These are phyloP conservation scores for Blennius ocellaris DNA, from an alignment of 2,113 vertebrate genomes.

Conservation along the genomic window DNA sequence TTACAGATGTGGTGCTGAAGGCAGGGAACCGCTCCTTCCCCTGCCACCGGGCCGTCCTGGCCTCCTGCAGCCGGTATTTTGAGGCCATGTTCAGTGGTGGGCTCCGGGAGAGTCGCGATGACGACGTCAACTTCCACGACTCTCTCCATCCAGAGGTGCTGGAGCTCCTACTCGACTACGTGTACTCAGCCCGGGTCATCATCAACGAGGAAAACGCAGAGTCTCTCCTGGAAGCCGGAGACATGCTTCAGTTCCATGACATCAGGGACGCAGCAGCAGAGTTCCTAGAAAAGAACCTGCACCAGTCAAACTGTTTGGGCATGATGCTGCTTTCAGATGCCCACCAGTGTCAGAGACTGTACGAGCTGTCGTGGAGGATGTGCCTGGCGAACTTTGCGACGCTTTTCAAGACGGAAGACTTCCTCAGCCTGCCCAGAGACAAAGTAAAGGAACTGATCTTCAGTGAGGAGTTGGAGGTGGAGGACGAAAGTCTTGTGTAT, in stretches of 20 bases:
- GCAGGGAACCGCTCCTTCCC: conserved; percentile 84
- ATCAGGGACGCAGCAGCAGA: conserved; percentile 86
- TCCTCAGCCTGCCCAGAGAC: conserved; percentile 84
- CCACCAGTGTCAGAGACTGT: conserved; percentile 85
- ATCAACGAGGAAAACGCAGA: conserved; percentile 90
- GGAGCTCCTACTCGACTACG: conserved; percentile 87
- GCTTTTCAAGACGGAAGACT: conserved; percentile 85
- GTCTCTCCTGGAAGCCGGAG: conserved; percentile 86
- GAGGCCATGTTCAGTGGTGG: conserved; percentile 89
- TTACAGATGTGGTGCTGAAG: conserved; percentile 85
- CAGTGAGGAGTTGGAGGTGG: conserved; percentile 88
- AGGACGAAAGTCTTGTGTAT: conserved; percentile 87
- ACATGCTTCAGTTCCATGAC: conserved; percentile 91
- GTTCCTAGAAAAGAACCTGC: conserved; percentile 88
- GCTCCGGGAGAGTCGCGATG: conserved; percentile 84
- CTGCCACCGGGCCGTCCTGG: conserved; percentile 86
- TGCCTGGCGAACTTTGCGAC: conserved; percentile 85
- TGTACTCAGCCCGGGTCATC: conserved; percentile 86
- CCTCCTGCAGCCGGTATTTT: conserved; percentile 88
- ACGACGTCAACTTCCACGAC: conserved; percentile 87
- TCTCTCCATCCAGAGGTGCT: conserved; percentile 87
- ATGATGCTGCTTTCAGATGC: conserved; percentile 89
- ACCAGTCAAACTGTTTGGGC: conserved; percentile 87
- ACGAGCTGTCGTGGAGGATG: conserved; percentile 88
- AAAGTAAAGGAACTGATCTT: conserved; percentile 87